Evolutionary conservation across 92 coral and sea anemone species (phyloP).

Genomic region (Plumapathes pennacea): DNA sequence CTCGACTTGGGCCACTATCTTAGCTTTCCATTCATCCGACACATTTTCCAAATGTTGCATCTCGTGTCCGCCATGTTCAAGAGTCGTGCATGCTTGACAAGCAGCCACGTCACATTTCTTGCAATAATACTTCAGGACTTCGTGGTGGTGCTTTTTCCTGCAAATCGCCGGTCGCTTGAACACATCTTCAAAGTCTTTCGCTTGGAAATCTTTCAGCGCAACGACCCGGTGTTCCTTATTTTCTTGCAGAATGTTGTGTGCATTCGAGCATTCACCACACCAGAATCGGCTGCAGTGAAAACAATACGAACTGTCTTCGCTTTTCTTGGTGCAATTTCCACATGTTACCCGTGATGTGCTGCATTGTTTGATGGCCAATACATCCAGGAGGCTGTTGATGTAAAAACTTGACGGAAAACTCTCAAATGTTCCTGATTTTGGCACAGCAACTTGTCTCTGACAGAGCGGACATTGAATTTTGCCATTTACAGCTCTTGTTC

Average conservation of each 20-base stretch:
- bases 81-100: conserved; percentile 9
- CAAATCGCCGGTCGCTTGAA: conserved; percentile 18
- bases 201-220: conserved; percentile 8
- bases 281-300: conserved; percentile 20
- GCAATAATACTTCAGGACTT: conserved; percentile 33
- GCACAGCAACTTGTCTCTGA: conserved; percentile 6
- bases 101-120: conserved; percentile 9
- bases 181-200: conserved; percentile 1
- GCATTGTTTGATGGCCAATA: conserved; percentile 8
- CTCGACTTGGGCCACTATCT: too few species aligned
- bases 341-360: conserved; percentile 7
- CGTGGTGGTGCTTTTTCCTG: conserved; percentile 26
- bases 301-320: conserved; percentile 18
- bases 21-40: too few species aligned
- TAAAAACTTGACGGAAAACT: conserved; percentile 20
- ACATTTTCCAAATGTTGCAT: too few species aligned
- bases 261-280: conserved; percentile 15
- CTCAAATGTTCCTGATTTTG: conserved; percentile 13
- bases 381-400: conserved; percentile 35
- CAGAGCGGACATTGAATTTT: conserved; percentile 24
- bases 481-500: neutral
- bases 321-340: conserved; percentile 16
- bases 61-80: neutral
- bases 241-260: conserved; percentile 7
- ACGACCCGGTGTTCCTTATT: conserved; percentile 1